Conservation (phyloP, 2,888 invertebrate genomes). For the Mystacides longicornis region DNA sequence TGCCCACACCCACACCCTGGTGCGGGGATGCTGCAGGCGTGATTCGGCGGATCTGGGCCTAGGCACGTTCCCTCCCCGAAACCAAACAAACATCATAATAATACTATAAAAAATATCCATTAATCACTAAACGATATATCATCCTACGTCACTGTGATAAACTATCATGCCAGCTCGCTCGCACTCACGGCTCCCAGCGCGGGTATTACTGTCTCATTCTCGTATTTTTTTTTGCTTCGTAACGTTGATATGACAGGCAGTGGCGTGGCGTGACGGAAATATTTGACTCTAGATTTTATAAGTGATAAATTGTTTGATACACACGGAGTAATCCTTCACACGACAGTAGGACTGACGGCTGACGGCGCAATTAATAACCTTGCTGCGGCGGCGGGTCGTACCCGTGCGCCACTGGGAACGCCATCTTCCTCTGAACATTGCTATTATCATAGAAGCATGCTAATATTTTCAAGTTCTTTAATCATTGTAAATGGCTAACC, state of each 20-base stretch:
- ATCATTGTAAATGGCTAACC: too few species aligned
- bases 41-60: too few species aligned
- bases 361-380: too few species aligned
- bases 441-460: too few species aligned
- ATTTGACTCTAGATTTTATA: conserved; percentile 2
- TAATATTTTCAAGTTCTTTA: too few species aligned
- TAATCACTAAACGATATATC: conserved; percentile 2
- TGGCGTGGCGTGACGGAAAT: conserved; percentile 3
- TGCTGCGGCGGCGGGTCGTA: too few species aligned
- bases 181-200: neutral
- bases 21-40: too few species aligned
- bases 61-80: neutral
- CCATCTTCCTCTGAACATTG: too few species aligned
- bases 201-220: neutral
- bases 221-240: neutral
- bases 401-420: too few species aligned
- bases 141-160: conserved; percentile 4
- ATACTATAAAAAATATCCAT: neutral
- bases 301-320: conserved; percentile 1
- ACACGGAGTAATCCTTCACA: neutral
- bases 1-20: too few species aligned
- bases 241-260: neutral
- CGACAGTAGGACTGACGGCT: too few species aligned
- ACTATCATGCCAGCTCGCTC: neutral
- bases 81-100: neutral